These are phyloP conservation scores for Micrasema minimum DNA, from an alignment of 1,140 invertebrate species.

Conservation along the genomic window DNA sequence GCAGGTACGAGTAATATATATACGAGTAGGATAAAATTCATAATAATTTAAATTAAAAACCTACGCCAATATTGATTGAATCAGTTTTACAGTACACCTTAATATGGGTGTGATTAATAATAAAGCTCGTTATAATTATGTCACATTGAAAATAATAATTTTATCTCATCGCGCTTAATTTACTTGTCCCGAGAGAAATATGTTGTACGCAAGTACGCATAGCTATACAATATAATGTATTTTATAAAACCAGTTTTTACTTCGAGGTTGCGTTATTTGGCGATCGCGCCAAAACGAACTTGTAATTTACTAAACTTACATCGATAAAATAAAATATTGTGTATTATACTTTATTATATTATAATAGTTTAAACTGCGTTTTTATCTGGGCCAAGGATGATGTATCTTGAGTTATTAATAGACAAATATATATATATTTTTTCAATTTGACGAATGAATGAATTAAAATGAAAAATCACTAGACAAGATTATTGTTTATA, in stretches of 20 bases:
- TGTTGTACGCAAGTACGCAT: not conserved
- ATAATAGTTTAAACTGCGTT: slow-evolving; percentile 10
- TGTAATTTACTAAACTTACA: not conserved
- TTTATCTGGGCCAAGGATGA: slow-evolving; percentile 21
- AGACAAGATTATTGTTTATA: not conserved
- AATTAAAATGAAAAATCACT: not conserved
- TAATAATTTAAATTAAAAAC: too few relatives aligned
- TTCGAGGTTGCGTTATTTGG: not conserved
- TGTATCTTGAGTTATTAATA: too few relatives aligned
- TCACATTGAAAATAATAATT: too few relatives aligned
- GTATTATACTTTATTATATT: not conserved
- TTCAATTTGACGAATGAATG: not conserved
- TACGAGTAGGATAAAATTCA: too few relatives aligned
- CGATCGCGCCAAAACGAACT: not conserved
- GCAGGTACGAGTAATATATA: too few relatives aligned
- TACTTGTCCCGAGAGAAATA: not conserved
- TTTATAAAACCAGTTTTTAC: not conserved
- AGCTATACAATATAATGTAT: not conserved
- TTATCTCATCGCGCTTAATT: too few relatives aligned
- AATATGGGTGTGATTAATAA: too few relatives aligned
- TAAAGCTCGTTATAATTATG: too few relatives aligned
- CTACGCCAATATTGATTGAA: too few relatives aligned
- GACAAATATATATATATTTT: too few relatives aligned
- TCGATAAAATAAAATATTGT: not conserved
- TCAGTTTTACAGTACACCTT: too few relatives aligned